Conservation (phyloP, 2,113 vertebrate species). For the Scolopax mira region DNA sequence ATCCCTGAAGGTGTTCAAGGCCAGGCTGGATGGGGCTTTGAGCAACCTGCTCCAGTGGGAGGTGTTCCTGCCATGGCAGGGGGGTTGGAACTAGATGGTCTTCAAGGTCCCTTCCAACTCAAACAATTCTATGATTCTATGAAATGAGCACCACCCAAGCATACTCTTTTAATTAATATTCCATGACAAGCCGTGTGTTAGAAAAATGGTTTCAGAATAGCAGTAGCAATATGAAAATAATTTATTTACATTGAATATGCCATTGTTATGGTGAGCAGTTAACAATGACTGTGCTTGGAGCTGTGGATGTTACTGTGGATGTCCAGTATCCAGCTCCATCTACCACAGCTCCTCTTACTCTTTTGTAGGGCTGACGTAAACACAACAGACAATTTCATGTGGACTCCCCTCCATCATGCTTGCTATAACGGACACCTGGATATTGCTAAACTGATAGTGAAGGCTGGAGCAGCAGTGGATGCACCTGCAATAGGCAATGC, state of each 20-base stretch:
- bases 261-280: neutral
- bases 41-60: too few species aligned
- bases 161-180: neutral
- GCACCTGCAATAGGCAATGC: constrained; percentile 76
- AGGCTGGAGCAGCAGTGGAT: constrained; percentile 81
- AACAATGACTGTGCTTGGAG: neutral
- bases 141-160: neutral
- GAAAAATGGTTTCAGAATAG: neutral
- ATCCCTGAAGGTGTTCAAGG: too few species aligned
- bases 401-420: constrained; percentile 95
- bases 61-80: too few species aligned
- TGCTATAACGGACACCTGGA: constrained; percentile 86
- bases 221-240: neutral
- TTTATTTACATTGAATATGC: neutral
- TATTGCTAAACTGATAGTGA: constrained; percentile 80
- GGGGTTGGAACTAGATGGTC: too few species aligned
- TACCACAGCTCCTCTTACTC: neutral
- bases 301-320: neutral
- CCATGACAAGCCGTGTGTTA: neutral
- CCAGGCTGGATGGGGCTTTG: too few species aligned
- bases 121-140: too few species aligned
- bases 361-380: constrained; percentile 82
- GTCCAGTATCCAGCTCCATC: neutral
- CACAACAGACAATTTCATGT: constrained; percentile 86
- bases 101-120: too few species aligned